Conservation (phyloP, 2,797 vertebrate species). For the Sciurus vulgaris region DNA sequence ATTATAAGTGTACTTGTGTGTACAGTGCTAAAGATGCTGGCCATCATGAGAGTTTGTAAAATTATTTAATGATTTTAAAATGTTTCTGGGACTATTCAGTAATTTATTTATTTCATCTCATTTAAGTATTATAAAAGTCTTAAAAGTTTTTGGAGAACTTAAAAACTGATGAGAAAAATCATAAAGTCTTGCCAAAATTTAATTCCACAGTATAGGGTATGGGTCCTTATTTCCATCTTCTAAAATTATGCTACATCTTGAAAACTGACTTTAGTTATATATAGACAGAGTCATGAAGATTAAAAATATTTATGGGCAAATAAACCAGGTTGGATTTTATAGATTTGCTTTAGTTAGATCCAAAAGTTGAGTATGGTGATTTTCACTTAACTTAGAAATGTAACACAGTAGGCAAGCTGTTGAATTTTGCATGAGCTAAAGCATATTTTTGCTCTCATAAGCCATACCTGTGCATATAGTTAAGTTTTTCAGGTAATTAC, state of each 20-base stretch:
- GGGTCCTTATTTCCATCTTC: background rate
- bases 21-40: background rate
- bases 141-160: background rate
- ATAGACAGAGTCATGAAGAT: background rate
- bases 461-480: slow-evolving; percentile 74
- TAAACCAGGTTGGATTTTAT: background rate
- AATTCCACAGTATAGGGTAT: background rate
- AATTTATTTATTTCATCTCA: background rate
- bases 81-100: background rate
- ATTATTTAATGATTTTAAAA: background rate
- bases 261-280: background rate
- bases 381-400: slow-evolving; percentile 67
- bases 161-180: background rate
- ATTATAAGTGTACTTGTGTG: background rate
- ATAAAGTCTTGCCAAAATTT: background rate
- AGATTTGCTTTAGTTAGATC: slow-evolving; percentile 45
- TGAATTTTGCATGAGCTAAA: slow-evolving; percentile 79
- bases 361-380: slow-evolving; percentile 39
- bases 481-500: slow-evolving; percentile 81
- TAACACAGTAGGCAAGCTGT: slow-evolving; percentile 56
- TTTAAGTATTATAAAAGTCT: background rate
- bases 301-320: slow-evolving; percentile 46
- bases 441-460: slow-evolving; percentile 76
- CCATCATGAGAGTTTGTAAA: background rate
- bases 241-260: background rate